These are phyloP conservation scores for Rhinatrema bivittatum DNA, from an alignment of 2,797 vertebrate species.

Conservation along the genomic window DNA sequence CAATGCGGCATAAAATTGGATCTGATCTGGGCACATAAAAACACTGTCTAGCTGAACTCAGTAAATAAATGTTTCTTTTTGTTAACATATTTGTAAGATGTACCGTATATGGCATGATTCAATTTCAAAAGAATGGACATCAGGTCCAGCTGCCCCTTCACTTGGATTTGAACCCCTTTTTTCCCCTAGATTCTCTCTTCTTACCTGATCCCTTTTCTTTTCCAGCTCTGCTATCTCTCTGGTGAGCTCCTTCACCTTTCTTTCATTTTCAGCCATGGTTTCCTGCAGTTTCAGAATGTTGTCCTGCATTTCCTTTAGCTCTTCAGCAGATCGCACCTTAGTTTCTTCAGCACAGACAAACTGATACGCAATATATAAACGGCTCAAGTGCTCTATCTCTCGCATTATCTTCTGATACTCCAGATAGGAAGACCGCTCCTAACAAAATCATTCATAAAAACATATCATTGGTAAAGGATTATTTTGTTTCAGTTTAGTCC, in stretches of 20 bases:
- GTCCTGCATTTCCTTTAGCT: slow-evolving; percentile 70
- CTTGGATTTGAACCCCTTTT: not conserved
- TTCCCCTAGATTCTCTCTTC: too few relatives aligned
- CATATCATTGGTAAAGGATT: too few relatives aligned
- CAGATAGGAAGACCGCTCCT: slow-evolving; percentile 82
- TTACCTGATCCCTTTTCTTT: slow-evolving; percentile 75
- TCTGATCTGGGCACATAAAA: too few relatives aligned
- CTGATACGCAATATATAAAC: slow-evolving; percentile 75
- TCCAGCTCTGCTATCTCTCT: slow-evolving; percentile 74
- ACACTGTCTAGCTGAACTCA: too few relatives aligned
- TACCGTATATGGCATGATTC: too few relatives aligned
- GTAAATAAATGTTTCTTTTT: too few relatives aligned
- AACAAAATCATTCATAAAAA: too few relatives aligned
- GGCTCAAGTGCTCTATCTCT: slow-evolving; percentile 77
- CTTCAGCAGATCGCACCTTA: slow-evolving; percentile 60
- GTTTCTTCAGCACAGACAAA: slow-evolving; percentile 81
- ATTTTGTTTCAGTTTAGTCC: too few relatives aligned
- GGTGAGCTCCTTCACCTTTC: slow-evolving; percentile 61
- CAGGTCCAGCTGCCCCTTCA: too few relatives aligned
- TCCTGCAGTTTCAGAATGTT: slow-evolving; percentile 59
- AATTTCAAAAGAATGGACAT: too few relatives aligned
- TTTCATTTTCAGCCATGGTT: slow-evolving; percentile 62
- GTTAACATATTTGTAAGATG: too few relatives aligned
- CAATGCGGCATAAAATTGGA: too few relatives aligned
- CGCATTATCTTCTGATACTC: slow-evolving; percentile 86